phyloP scores from a whole-genome alignment of 2,888 invertebrate genomes.

The Philereme vetulata region DNA sequence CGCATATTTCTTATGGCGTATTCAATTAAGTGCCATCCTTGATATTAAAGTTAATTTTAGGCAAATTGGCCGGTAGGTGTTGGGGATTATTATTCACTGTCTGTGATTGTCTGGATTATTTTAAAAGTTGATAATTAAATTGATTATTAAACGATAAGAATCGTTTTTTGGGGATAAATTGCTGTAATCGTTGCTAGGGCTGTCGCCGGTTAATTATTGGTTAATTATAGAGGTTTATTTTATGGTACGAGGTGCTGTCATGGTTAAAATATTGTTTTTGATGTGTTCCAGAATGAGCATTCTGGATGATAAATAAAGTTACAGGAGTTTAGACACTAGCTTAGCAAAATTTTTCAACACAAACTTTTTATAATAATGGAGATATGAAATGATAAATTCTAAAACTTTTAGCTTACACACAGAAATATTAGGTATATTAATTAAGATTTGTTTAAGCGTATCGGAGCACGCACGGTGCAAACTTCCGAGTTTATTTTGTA shows the following conservation, averaged over 20 bases:
- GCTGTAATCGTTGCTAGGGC: slow-evolving; percentile 9
- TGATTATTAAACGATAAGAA: slow-evolving; percentile 37
- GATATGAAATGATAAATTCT: too few relatives aligned
- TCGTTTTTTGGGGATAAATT: slow-evolving; percentile 29
- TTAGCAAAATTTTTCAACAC: too few relatives aligned
- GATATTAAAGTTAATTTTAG: slow-evolving; percentile 65
- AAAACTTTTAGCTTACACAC: too few relatives aligned
- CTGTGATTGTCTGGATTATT: slow-evolving; percentile 30
- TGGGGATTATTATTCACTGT: slow-evolving; percentile 49
- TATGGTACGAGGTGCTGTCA: not conserved
- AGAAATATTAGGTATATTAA: too few relatives aligned
- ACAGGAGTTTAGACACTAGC: not conserved
- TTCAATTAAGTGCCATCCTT: slow-evolving; percentile 65
- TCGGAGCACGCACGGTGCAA: too few relatives aligned
- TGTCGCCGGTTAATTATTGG: slow-evolving; percentile 10
- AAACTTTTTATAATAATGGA: too few relatives aligned
- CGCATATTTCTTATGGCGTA: slow-evolving; percentile 42
- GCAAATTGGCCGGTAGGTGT: slow-evolving; percentile 59
- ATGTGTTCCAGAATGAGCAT: not conserved
- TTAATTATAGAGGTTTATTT: slow-evolving; percentile 9
- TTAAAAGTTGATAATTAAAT: slow-evolving; percentile 28
- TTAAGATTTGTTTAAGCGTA: too few relatives aligned
- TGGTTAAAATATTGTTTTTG: not conserved
- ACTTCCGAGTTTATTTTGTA: too few relatives aligned
- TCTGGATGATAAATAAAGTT: not conserved